Base-by-base conservation (phyloP, 92 coral and sea anemone species). In the Palythoa grandis region DNA sequence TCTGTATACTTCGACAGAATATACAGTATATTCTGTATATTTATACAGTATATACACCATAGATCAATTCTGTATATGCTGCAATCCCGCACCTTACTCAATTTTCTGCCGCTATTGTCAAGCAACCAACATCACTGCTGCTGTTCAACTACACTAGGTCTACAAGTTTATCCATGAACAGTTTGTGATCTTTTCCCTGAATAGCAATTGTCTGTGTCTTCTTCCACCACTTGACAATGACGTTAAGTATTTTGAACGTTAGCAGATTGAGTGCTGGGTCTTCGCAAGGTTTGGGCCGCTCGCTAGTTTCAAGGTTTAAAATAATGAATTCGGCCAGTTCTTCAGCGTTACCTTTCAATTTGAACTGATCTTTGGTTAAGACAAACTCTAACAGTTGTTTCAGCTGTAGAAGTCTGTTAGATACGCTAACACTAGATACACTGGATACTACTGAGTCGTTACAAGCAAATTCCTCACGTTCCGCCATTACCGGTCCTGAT, bases 351-450 rank as follows among this genome's bases (percentile, higher is more conserved):
- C 70, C 82, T 15, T 15, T 77, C 82, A 29, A 77, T 77, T 77
- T 77, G 52, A 77, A 77, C 15, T 77, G 69, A 19, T 77, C 82
- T 69, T 77, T 77, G 52, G 82, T n/a, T 77, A 69, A 54, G 82
- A 77, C 82, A 77, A 77, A 77, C 82, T 77, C 50, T 77, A 77
- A 76, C 80, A 76, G 80, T 76, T 76, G 67, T 76, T 19, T 76
- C 3, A 76, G 80, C 80, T 76, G 80, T 23, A 77, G 14, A 37
- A 77, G 23, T 77, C 69, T 35, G 68, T 35, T 77, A 35, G 43
- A 54, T 54, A 54, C 53, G 11, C 60, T 9, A 57, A 48, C 52
- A 47, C 79, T 56, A 56, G 70, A 57, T 24, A 37, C 53, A 60
- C 82, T 77, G 52, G 53, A 17, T 14, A 37, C 53, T 61, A 77